Evolutionary conservation across 2,113 vertebrate genomes (phyloP).

Genomic region (Phylloscopus trochiloides): DNA sequence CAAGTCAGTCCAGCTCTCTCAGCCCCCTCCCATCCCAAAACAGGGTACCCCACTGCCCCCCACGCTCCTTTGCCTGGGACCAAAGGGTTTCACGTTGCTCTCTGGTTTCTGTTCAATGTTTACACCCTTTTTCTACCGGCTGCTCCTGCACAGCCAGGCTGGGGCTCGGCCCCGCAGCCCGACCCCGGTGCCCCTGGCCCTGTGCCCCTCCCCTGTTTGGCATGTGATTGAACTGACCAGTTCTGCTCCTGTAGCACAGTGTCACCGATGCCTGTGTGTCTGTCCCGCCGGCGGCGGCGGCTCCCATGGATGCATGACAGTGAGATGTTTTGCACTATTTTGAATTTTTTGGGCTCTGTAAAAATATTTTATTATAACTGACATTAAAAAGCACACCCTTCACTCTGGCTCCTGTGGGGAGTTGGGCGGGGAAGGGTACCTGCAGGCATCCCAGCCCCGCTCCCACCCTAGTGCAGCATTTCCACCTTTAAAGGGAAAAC

Average conservation of each 20-base stretch:
- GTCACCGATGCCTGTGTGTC: constrained; percentile 57
- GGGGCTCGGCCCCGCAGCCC: neutral
- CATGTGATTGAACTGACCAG: constrained; percentile 70
- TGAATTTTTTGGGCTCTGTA: constrained; percentile 81
- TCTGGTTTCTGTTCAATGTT: constrained; percentile 65
- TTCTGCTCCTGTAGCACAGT: constrained; percentile 37
- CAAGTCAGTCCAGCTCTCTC: neutral
- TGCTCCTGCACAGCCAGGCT: neutral
- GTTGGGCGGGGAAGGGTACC: too few relatives aligned
- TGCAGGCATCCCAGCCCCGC: neutral
- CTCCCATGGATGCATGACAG: constrained; percentile 77
- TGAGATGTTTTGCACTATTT: constrained; percentile 83
- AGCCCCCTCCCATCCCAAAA: neutral
- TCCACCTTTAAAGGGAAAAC: neutral
- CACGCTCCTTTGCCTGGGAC: constrained; percentile 58
- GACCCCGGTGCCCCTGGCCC: neutral
- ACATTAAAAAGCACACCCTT: constrained; percentile 78
- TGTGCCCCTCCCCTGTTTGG: constrained; percentile 26
- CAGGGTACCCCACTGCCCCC: neutral
- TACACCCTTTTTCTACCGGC: constrained; percentile 40
- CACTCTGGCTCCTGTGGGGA: neutral
- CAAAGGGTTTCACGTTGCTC: constrained; percentile 57
- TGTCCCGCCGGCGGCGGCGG: constrained; percentile 47
- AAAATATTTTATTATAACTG: constrained; percentile 83
- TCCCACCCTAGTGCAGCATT: neutral